phyloP scores from a whole-genome alignment of 1,140 invertebrate genomes.

The Musca domestica region DNA sequence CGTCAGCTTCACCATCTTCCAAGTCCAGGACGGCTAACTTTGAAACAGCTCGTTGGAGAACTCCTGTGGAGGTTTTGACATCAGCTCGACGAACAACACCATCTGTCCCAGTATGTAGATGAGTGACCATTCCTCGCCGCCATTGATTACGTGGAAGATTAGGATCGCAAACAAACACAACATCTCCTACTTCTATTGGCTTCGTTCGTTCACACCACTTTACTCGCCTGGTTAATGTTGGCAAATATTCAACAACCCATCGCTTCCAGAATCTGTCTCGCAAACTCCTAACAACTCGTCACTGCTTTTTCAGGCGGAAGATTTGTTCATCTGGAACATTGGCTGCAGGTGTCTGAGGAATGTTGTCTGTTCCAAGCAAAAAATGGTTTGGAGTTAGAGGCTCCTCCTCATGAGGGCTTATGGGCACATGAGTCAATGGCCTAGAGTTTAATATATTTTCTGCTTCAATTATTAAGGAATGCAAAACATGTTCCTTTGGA shows the following conservation, averaged over 20 bases:
- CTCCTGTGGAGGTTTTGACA: background rate
- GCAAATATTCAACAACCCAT: slow-evolving; percentile 25
- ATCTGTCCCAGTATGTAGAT: background rate
- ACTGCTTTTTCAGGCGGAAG: slow-evolving; percentile 21
- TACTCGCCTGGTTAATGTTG: slow-evolving; percentile 24
- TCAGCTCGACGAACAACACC: slow-evolving; percentile 10
- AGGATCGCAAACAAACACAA: slow-evolving; percentile 25
- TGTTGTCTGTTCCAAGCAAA: no score
- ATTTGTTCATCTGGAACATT: background rate
- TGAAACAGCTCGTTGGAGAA: slow-evolving; percentile 14
- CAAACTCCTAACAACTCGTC: slow-evolving; percentile 18
- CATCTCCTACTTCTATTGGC: slow-evolving; percentile 22
- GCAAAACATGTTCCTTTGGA: slow-evolving; percentile 32
- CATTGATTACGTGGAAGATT: slow-evolving; percentile 15
- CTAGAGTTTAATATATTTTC: slow-evolving; percentile 34
- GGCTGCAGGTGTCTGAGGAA: background rate
- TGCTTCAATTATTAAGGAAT: slow-evolving; percentile 34
- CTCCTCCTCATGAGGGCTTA: slow-evolving; percentile 33
- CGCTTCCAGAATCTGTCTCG: slow-evolving; percentile 26
- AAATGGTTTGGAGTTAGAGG: slow-evolving; percentile 25
- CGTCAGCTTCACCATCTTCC: slow-evolving; percentile 11
- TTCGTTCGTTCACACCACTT: slow-evolving; percentile 27
- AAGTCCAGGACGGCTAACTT: slow-evolving; percentile 20
- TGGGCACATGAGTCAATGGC: slow-evolving; percentile 35
- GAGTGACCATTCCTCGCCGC: slow-evolving; percentile 8